phyloP scores from a whole-genome alignment of 2,888 invertebrate genomes.

The Melanophora roralis region DNA sequence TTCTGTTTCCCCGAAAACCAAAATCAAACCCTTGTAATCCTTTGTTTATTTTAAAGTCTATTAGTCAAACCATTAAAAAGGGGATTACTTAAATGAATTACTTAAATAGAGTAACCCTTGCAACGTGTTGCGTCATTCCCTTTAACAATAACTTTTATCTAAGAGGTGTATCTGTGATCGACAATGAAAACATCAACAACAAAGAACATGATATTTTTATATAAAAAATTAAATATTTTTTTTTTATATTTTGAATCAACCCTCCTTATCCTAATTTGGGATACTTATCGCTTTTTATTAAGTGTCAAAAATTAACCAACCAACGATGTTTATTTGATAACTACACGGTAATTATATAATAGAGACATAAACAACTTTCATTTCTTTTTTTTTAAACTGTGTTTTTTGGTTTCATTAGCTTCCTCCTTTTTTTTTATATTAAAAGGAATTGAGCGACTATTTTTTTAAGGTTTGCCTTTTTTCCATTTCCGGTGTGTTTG shows the following conservation, averaged over 20 bases:
- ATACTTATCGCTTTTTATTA: constrained; percentile 52
- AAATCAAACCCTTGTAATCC: constrained; percentile 20
- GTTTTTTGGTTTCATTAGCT: constrained; percentile 22
- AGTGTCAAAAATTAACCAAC: constrained; percentile 48
- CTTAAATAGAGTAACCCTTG: constrained; percentile 15
- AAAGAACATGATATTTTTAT: constrained; percentile 12
- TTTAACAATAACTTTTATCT: not conserved
- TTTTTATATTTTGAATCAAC: constrained; percentile 39
- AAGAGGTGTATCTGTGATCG: not conserved
- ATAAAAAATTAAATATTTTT: constrained; percentile 6
- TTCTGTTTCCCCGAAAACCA: not conserved
- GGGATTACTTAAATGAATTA: constrained; percentile 5
- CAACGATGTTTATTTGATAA: constrained; percentile 39
- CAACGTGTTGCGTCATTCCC: constrained; percentile 39
- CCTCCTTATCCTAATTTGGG: constrained; percentile 59
- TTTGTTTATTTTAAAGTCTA: not conserved
- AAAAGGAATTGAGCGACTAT: not conserved
- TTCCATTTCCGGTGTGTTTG: constrained; percentile 9
- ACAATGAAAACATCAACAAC: constrained; percentile 12
- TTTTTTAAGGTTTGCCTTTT: constrained; percentile 14
- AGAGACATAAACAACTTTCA: constrained; percentile 47
- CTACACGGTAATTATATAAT: constrained; percentile 27
- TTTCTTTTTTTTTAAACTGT: constrained; percentile 52
- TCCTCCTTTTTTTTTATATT: constrained; percentile 15
- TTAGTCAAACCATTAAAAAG: constrained; percentile 15